These are phyloP conservation scores for Ctenodactylus gundi DNA, from an alignment of 2,113 vertebrate species.

Conservation along the genomic window DNA sequence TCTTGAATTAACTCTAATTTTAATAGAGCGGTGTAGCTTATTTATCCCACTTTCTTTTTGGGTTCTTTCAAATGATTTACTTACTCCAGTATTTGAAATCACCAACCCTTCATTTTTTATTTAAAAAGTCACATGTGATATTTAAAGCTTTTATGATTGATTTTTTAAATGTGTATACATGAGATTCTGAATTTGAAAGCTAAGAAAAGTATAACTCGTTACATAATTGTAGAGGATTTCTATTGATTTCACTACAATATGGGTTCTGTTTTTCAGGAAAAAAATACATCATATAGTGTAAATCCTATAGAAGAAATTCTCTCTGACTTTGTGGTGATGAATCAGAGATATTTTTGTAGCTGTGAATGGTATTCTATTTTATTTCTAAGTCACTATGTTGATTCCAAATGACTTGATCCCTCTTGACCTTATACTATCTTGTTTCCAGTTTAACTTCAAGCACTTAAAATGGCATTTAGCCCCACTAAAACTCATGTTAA, in stretches of 20 bases:
- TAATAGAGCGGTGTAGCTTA: not conserved
- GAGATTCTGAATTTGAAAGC: not conserved
- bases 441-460: not conserved
- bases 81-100: not conserved
- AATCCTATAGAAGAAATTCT: not conserved
- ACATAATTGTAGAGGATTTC: not conserved
- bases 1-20: slow-evolving; percentile 9
- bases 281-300: not conserved
- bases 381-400: not conserved
- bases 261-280: not conserved
- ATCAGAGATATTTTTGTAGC: not conserved
- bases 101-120: not conserved
- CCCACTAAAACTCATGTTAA: not conserved
- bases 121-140: not conserved
- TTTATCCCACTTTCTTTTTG: not conserved
- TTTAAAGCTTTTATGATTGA: not conserved
- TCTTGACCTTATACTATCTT: not conserved
- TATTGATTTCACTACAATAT: not conserved
- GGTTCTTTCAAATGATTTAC: not conserved
- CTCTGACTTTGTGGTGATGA: not conserved
- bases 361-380: not conserved
- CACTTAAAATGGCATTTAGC: not conserved
- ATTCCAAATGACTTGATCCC: not conserved
- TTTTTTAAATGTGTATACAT: not conserved
- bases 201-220: not conserved